Base-by-base conservation (phyloP, 2,113 vertebrate species). In the Tenrec ecaudatus region DNA sequence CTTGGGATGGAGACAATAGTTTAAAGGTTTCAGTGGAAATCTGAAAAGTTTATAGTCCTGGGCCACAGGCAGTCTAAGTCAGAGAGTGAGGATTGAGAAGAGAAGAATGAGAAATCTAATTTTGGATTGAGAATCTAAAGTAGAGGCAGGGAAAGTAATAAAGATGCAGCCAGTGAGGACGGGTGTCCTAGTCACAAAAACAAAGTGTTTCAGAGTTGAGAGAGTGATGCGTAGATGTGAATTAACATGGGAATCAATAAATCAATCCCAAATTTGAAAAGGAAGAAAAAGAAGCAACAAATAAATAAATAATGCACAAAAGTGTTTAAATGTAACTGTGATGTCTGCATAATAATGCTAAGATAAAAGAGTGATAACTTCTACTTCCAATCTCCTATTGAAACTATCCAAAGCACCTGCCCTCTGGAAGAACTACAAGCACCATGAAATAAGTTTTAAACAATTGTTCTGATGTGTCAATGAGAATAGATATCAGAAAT, bases 231-330 rank as follows among this genome's bases (percentile, higher is more conserved):
- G 9, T 29, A 82, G 9, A 38, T 86, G 3, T 62, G 36, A 79
- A n/a, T 82, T 79, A 92, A 86, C 47, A 10, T 62, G 22, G 1
- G 53, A 68, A 79, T 5, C 11, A 58, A 71, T 53, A 60, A 36
- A 68, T 82, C 84, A 68, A 85, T 15, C 25, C n/a, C 3, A 91
- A 68, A 75, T 90, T 84, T 58, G 38, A 69, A 93, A 25, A 89
- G 14, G 14, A 23, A 23, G 9, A 53, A 22, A 43, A 76, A 84
- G 53, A 38, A 68, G 38, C 2, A 75, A 22, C 4, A 20, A 38
- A 53, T 10, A 53, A 53, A 53, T 53, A 53, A 53, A 53, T 53
- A 53, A n/a, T 27, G 33, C 8, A 73, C 29, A 23, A 22, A 75
- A 23, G 53, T 3, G 53, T 19, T 69, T 40, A 78, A 58, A 77